These are phyloP conservation scores for Enteromius radiatus DNA, from an alignment of 2,797 vertebrate species.

Conservation along the genomic window DNA sequence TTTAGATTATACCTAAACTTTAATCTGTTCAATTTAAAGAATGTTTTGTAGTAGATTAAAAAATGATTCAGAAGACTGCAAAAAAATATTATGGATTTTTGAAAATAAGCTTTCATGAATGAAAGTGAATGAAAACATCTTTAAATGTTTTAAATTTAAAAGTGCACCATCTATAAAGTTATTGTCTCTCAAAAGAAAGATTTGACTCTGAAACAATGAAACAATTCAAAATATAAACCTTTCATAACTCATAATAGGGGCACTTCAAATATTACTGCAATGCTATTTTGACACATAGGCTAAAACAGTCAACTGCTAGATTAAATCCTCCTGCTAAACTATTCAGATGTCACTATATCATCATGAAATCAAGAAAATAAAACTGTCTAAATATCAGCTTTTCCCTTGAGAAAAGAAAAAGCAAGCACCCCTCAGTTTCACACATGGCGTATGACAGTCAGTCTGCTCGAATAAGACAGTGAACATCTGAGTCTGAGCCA, in stretches of 20 bases:
- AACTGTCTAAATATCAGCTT: background rate
- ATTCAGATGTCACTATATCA: background rate
- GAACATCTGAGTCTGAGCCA: constrained; percentile 55
- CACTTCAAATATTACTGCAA: background rate
- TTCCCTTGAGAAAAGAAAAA: constrained; percentile 27
- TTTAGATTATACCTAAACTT: too few relatives aligned
- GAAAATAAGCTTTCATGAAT: too few relatives aligned
- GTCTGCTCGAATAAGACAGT: constrained; percentile 17
- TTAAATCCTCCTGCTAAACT: background rate
- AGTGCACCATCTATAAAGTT: too few relatives aligned
- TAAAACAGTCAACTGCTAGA: background rate
- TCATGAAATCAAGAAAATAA: background rate
- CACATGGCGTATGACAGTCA: background rate
- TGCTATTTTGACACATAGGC: background rate
- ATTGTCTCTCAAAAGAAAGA: too few relatives aligned
- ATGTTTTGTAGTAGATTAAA: background rate
- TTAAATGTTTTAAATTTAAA: too few relatives aligned
- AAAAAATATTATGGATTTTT: background rate
- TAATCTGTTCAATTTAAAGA: background rate
- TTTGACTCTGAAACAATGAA: too few relatives aligned
- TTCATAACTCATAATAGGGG: too few relatives aligned
- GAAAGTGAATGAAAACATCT: too few relatives aligned
- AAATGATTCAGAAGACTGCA: background rate
- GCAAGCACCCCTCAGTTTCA: constrained; percentile 48
- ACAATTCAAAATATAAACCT: too few relatives aligned